These are phyloP conservation scores for Latrodectus geometricus DNA, from an alignment of 1,140 invertebrate genomes.

Conservation along the genomic window DNA sequence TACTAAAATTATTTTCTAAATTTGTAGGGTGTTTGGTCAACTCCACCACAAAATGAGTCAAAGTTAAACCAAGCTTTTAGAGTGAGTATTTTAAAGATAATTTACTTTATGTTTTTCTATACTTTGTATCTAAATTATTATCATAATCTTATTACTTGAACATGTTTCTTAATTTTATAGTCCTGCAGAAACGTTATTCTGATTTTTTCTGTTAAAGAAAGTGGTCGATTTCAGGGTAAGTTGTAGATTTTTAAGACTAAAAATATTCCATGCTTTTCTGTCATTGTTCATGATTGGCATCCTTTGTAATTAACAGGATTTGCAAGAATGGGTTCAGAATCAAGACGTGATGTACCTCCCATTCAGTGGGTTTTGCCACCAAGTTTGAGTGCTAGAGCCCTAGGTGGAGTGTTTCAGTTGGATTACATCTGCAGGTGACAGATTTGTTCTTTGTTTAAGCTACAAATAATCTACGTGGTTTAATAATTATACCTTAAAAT, in stretches of 20 bases:
- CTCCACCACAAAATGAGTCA: conserved; percentile 94
- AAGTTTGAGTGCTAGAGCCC: conserved; percentile 88
- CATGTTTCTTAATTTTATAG: conserved; percentile 61
- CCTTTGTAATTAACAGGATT: conserved; percentile 77
- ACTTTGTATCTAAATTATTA: not conserved
- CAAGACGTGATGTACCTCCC: conserved; percentile 86
- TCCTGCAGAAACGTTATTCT: conserved; percentile 94
- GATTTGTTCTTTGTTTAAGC: too few species aligned
- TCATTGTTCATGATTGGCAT: conserved; percentile 2
- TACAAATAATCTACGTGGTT: too few species aligned
- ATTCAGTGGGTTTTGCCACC: conserved; percentile 97
- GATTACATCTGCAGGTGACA: conserved; percentile 89
- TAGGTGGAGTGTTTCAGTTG: conserved; percentile 94
- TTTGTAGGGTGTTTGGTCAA: conserved; percentile 90
- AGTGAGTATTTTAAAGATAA: conserved; percentile 38
- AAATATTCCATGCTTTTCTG: not conserved
- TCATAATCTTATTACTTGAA: not conserved
- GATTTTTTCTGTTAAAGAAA: conserved; percentile 98
- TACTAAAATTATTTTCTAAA: not conserved
- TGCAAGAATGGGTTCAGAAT: conserved; percentile 88
- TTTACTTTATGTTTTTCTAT: not conserved
- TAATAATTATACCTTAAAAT: too few species aligned
- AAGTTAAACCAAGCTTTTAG: conserved; percentile 94
- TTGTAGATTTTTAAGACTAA: not conserved
- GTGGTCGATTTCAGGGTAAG: conserved; percentile 82